Base-by-base conservation (phyloP, 2,113 vertebrate genomes). In the Lepus americanus region DNA sequence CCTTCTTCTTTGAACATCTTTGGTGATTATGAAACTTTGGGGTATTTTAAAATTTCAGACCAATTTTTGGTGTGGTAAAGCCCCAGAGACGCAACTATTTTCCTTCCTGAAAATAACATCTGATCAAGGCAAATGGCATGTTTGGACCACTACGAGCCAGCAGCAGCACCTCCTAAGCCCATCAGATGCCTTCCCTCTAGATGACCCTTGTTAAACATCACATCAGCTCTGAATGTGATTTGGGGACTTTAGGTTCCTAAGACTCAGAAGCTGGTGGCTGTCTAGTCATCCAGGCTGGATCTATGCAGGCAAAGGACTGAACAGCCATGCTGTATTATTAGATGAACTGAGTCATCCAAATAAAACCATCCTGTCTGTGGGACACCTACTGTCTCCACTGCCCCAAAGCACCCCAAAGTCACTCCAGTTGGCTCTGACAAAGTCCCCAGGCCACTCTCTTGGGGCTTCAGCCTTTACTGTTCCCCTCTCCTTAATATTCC, bases 81-180 rank as follows among this genome's bases (percentile, higher is more conserved):
- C 53, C 83, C 80, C 88, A 70, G 69, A 84, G 61, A 82, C 29
- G 81, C 23, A 67, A 44, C 16, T 51, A 14, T 53, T 85, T 36
- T 85, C 77, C 85, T 92, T 49, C 85, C 84, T 69, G 55, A 96
- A 96, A 96, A 97, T 72, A 96, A 82, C 94, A 29, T 78, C 81
- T 88, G 84, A 93, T 90, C 2, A 29, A 73, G 59, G 88, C n/a
- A 5, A 77, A 44, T 55, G 95, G 89, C 33, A 19, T 76, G 83
- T 63, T 11, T n/a, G 81, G 31, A 25, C 64, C 67, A 36, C 23
- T 20, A 33, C 77, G 25, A 90, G 64, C 74, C 25, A 9, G 81
- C 3, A 2, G 36, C 80, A 31, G 77, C 19, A 33, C 39, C 80
- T 61, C 27, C 51, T 25, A 69, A 78, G 67, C 80, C 92, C 22